Evolutionary conservation across 2,888 invertebrate species (phyloP).

Genomic region (Hetaerina titia): DNA sequence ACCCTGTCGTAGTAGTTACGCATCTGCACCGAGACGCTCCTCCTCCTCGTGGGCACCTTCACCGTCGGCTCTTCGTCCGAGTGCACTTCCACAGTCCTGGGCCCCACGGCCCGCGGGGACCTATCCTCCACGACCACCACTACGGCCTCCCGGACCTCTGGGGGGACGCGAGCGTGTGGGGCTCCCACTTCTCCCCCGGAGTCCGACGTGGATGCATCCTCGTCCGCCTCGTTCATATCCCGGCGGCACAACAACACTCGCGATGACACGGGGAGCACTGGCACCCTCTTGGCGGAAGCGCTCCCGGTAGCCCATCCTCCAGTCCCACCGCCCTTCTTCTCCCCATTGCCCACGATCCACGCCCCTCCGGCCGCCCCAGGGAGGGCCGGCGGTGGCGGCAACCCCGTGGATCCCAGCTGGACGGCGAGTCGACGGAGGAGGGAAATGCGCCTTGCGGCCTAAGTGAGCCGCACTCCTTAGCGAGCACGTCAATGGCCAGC

Average conservation of each 20-base stretch:
- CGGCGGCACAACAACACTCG: slow-evolving; percentile 41
- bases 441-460: background rate
- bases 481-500: too few species aligned
- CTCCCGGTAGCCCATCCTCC: background rate
- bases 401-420: slow-evolving; percentile 54
- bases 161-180: background rate
- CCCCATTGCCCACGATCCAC: slow-evolving; percentile 48
- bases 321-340: slow-evolving; percentile 24
- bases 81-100: slow-evolving; percentile 30
- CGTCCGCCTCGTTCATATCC: slow-evolving; percentile 44
- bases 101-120: background rate
- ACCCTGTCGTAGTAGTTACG: slow-evolving; percentile 44
- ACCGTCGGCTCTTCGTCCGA: background rate
- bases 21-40: slow-evolving; percentile 49
- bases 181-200: background rate
- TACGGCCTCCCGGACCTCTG: background rate
- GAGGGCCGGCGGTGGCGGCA: slow-evolving; percentile 47
- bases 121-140: background rate
- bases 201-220: slow-evolving; percentile 14
- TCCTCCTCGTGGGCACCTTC: slow-evolving; percentile 26
- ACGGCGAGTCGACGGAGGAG: background rate
- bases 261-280: slow-evolving; percentile 57
- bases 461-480: too few species aligned
- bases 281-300: slow-evolving; percentile 31
- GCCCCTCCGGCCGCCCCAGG: slow-evolving; percentile 48